phyloP scores from a whole-genome alignment of 1,140 invertebrate species.

The Latrodectus geometricus region DNA sequence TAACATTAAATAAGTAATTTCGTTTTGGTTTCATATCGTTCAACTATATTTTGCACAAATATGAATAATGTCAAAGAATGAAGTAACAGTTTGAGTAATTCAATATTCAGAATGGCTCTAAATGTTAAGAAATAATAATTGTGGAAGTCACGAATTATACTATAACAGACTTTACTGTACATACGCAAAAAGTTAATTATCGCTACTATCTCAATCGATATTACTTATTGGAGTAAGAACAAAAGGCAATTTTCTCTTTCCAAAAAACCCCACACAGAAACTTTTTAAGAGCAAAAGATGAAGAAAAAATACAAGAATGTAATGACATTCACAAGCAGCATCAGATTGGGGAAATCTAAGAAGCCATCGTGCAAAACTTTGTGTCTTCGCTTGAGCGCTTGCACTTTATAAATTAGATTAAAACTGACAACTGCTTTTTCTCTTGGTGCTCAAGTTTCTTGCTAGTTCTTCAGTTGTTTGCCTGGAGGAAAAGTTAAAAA shows the following conservation, averaged over 20 bases:
- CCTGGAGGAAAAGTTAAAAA: conserved; percentile 44
- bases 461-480: conserved; percentile 19
- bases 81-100: too few relatives aligned
- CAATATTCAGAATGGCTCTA: too few relatives aligned
- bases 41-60: too few relatives aligned
- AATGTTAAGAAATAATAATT: not conserved
- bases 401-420: conserved; percentile 60
- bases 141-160: conserved; percentile 9
- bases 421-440: conserved; percentile 57
- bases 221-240: conserved; percentile 38
- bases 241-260: conserved; percentile 49
- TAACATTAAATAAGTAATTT: too few relatives aligned
- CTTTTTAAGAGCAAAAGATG: conserved; percentile 2
- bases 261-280: conserved; percentile 40
- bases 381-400: conserved; percentile 55
- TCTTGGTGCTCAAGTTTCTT: conserved; percentile 52
- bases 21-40: too few relatives aligned
- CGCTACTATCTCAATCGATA: conserved; percentile 49
- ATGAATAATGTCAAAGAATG: too few relatives aligned
- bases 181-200: conserved; percentile 46
- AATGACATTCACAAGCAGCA: conserved; percentile 57
- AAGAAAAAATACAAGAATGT: conserved; percentile 48
- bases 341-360: conserved; percentile 59
- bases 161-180: not conserved
- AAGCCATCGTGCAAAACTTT: conserved; percentile 58